These are phyloP conservation scores for Didymodactylos carnosus DNA, from an alignment of 2,888 invertebrate species.

Conservation along the genomic window DNA sequence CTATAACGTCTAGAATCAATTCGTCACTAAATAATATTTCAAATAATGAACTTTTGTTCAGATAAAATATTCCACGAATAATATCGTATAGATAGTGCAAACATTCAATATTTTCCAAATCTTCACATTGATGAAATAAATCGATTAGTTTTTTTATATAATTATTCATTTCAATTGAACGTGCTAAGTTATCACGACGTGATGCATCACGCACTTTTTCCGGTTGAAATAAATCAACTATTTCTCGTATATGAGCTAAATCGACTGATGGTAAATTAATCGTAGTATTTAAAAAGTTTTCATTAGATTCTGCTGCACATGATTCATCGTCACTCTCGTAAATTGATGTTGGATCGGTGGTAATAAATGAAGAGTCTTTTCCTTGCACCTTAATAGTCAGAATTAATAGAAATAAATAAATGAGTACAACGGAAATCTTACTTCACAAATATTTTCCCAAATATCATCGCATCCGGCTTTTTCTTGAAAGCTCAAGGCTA, in stretches of 20 bases:
- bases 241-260: conserved; percentile 73
- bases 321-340: conserved; percentile 35
- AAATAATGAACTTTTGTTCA: conserved; percentile 87
- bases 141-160: conserved; percentile 11
- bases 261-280: conserved; percentile 87
- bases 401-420: too few relatives aligned
- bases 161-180: neutral
- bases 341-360: neutral
- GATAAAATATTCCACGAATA: conserved; percentile 89
- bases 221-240: conserved; percentile 48
- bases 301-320: conserved; percentile 52
- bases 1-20: conserved; percentile 53
- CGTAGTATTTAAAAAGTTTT: conserved; percentile 53
- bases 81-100: conserved; percentile 85
- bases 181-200: conserved; percentile 6
- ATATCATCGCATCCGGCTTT: conserved; percentile 99
- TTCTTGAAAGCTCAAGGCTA: conserved; percentile 98
- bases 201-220: conserved; percentile 6
- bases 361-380: neutral
- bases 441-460: conserved; percentile 98
- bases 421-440: conserved; percentile 30
- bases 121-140: conserved; percentile 42
- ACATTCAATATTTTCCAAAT: conserved; percentile 67
- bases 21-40: conserved; percentile 80
- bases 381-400: neutral